phyloP scores from a whole-genome alignment of 1,140 invertebrate species.

The Onthophagus taurus region DNA sequence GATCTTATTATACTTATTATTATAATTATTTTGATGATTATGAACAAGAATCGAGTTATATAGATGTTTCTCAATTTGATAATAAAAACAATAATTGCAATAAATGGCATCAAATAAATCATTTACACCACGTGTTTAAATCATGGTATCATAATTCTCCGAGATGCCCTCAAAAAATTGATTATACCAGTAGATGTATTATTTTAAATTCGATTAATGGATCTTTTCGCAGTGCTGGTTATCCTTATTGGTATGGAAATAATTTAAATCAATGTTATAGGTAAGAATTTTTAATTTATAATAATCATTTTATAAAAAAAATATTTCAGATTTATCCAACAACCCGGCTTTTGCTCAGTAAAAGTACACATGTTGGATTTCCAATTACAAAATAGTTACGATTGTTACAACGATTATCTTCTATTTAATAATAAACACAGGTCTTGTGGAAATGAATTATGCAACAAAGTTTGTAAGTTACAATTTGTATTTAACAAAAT shows the following conservation, averaged over 20 bases:
- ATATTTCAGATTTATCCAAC: constrained; percentile 19
- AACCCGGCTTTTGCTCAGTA: constrained; percentile 24
- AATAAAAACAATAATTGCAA: no score
- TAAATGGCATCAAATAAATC: no score
- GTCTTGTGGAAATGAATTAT: constrained; percentile 18
- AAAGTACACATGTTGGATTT: constrained; percentile 22
- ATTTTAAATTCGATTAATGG: constrained; percentile 22
- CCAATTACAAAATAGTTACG: constrained; percentile 19
- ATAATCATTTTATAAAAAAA: neutral
- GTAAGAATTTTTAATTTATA: constrained; percentile 13
- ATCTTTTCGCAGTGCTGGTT: constrained; percentile 28
- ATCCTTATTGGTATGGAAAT: constrained; percentile 29
- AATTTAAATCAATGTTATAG: constrained; percentile 30
- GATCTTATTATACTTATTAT: no score
- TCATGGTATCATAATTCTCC: no score
- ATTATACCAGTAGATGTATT: constrained; percentile 8
- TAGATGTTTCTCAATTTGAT: no score
- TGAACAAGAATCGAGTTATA: no score
- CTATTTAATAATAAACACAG: constrained; percentile 14
- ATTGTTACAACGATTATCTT: constrained; percentile 24
- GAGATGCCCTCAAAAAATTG: no score
- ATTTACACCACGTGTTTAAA: no score
- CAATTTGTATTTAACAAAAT: neutral
- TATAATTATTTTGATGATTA: no score
- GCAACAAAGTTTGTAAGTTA: constrained; percentile 11